These are phyloP conservation scores for Colaptes auratus DNA, from an alignment of 2,113 vertebrate genomes.

Conservation along the genomic window DNA sequence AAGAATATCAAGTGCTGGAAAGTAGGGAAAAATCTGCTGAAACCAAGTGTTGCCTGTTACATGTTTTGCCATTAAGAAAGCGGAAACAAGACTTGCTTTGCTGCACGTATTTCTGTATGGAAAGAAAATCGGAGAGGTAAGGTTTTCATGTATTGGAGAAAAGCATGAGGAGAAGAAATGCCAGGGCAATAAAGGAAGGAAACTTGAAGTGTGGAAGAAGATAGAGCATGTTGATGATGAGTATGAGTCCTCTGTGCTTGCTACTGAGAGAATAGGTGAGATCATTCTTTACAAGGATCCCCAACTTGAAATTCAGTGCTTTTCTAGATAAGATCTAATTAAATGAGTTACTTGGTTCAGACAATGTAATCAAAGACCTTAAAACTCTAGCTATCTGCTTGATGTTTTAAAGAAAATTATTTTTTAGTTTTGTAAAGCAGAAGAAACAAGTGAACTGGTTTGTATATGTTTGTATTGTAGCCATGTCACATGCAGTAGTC, in stretches of 20 bases:
- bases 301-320: neutral
- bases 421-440: neutral
- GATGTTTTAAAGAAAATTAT: too few species aligned
- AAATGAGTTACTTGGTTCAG: neutral
- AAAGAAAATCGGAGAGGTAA: neutral
- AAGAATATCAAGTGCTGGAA: neutral
- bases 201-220: neutral
- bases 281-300: neutral
- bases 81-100: neutral
- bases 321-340: neutral
- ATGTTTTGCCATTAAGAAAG: neutral
- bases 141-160: neutral
- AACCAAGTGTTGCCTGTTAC: neutral
- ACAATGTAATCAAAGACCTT: neutral
- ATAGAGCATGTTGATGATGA: neutral
- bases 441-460: neutral
- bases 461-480: neutral
- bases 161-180: neutral
- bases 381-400: neutral
- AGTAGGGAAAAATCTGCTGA: neutral
- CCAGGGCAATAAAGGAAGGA: neutral
- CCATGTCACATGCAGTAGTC: too few species aligned
- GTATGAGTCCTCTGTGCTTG: neutral
- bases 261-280: neutral
- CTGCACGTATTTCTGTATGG: neutral